Evolutionary conservation across 1,140 invertebrate species (phyloP), one percentile per base, ranked within the genome.

Genomic region (Triops cancriformis): DNA sequence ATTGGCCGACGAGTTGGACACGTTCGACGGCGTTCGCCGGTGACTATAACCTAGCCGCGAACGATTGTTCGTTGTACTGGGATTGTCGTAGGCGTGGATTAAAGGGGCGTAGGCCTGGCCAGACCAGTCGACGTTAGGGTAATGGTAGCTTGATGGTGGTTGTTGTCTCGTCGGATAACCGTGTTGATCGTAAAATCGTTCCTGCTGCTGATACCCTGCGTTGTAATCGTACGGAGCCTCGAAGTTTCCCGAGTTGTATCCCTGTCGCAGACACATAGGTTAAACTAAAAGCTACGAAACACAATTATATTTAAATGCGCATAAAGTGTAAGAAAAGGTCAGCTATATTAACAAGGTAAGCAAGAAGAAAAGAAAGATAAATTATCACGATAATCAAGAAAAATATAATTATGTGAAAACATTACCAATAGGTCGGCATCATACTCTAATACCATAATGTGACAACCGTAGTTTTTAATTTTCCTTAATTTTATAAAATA

Each of bases 11-110:
- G 88, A 87, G 80, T 88, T 90, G n/a, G 90, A 91, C 11, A 91
- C 88, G 82, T 92, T 92, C 5, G 91, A 91, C 4, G 90, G 88
- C 4, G 91, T 92, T 76, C 90, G 86, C 78, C 88, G 86, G 82
- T 92, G 91, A 75, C 82, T 81, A 74, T 82, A 82, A 28, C 79
- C 80, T 74, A 43, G 26, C 42, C 27, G n/a, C 77, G 73, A 37
- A 41, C 42, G 51, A 64, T 28, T 73, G 72, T 74, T 45, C 28
- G 72, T n/a, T 41, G 31, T 45, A 72, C 72, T 43, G 7, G 72
- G n/a, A 75, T 78, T 43, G 78, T 64, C 51, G 23, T 64, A 64
- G 6, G 18, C 51, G n/a, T 64, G 51, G 14, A 64, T 5, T 64
- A 23, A 64, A 23, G 51, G 51, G 18, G 51, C 18, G 51, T 64